Evolutionary conservation across 2,797 vertebrate genomes (phyloP).

Genomic region (Steatocranus sp.): DNA sequence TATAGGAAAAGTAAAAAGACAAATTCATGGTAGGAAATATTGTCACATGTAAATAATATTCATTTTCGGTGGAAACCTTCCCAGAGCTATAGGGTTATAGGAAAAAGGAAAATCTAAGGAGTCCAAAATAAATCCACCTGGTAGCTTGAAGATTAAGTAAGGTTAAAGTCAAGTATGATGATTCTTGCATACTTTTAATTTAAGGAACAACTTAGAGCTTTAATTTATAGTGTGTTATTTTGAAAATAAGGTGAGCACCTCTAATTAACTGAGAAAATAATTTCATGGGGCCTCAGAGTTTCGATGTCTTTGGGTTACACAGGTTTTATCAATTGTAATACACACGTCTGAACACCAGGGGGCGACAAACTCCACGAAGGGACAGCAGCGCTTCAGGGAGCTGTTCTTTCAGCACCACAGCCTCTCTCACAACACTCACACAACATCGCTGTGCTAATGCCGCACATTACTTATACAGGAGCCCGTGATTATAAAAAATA

Average conservation of each 20-base stretch:
- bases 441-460: neutral
- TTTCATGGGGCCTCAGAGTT: neutral
- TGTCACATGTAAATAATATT: neutral
- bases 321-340: slow-evolving; percentile 3
- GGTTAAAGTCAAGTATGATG: neutral
- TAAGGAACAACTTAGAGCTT: neutral
- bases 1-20: neutral
- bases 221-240: neutral
- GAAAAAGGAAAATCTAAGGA: neutral
- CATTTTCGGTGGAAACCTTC: neutral
- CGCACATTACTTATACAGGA: neutral
- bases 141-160: neutral
- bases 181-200: neutral
- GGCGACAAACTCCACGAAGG: slow-evolving; percentile 53
- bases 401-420: slow-evolving; percentile 81
- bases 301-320: neutral
- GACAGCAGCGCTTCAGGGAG: slow-evolving; percentile 48
- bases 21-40: neutral
- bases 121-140: neutral
- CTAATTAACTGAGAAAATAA: neutral
- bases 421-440: neutral
- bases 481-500: neutral
- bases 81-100: neutral
- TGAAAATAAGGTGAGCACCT: neutral
- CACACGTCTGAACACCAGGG: slow-evolving; percentile 18